Percentiles rank a stretch among this genome's conserved stretches.
These are phyloP conservation scores for Saccopteryx bilineata DNA, from an alignment of 2,113 vertebrate genomes.

Conservation along the genomic window DNA sequence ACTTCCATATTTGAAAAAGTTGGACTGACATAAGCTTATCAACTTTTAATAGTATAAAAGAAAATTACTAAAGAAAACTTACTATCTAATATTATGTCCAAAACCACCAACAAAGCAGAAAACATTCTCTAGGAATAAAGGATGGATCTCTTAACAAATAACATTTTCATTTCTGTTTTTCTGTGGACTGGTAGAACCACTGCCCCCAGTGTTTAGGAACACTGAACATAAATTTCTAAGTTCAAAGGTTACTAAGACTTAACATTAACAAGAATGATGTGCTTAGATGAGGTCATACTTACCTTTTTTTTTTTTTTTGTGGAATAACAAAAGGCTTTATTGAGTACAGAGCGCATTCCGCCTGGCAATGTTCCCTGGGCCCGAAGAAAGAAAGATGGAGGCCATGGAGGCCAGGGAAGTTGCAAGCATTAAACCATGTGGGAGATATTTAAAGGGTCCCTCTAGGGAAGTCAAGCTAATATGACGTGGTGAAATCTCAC, in stretches of 20 bases:
- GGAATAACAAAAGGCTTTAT: too few relatives aligned
- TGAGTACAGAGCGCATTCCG: too few relatives aligned
- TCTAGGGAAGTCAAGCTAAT: too few relatives aligned
- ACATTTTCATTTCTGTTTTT: not conserved
- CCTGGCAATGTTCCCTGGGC: too few relatives aligned
- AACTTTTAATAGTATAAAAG: slow-evolving; percentile 22
- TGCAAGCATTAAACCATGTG: too few relatives aligned
- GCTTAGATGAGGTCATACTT: not conserved
- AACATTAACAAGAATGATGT: not conserved
- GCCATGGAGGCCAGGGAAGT: too few relatives aligned
- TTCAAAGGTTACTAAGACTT: slow-evolving; percentile 7
- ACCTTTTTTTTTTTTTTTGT: too few relatives aligned
- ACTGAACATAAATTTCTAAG: not conserved
- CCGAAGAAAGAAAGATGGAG: too few relatives aligned
- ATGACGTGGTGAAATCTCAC: too few relatives aligned
- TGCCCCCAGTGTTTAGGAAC: not conserved
- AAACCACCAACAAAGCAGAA: slow-evolving; percentile 9
- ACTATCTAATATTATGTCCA: not conserved
- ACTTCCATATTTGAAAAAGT: not conserved
- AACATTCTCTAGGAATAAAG: not conserved
- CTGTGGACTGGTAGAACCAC: not conserved
- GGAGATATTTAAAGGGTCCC: too few relatives aligned
- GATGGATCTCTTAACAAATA: not conserved
- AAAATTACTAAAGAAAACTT: slow-evolving; percentile 21
- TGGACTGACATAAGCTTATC: not conserved